phyloP scores from a whole-genome alignment of 1,140 invertebrate genomes.

The Drosophila insularis region DNA sequence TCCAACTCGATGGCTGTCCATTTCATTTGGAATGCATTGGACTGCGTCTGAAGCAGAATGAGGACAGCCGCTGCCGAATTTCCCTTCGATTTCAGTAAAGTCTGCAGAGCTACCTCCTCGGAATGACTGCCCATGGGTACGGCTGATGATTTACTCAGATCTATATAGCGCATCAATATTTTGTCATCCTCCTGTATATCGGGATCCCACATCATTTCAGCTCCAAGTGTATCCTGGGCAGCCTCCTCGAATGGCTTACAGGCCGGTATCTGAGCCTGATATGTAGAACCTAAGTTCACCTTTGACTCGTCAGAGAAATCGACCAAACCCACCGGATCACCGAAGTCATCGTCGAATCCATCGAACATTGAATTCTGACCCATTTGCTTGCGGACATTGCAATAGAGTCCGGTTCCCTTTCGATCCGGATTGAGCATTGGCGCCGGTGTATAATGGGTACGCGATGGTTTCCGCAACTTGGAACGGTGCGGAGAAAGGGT shows the following conservation, averaged over 20 bases:
- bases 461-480: conserved; percentile 84
- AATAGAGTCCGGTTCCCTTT: conserved; percentile 92
- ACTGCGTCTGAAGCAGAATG: conserved; percentile 88
- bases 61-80: conserved; percentile 95
- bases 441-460: conserved; percentile 92
- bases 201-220: conserved; percentile 94
- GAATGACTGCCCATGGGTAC: conserved; percentile 95
- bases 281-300: conserved; percentile 95
- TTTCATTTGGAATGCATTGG: conserved; percentile 89
- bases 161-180: conserved; percentile 86
- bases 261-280: conserved; percentile 92
- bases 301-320: conserved; percentile 83
- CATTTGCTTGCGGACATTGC: conserved; percentile 67
- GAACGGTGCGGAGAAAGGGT: conserved; percentile 83
- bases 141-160: conserved; percentile 95
- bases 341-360: conserved; percentile 75
- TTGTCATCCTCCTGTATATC: conserved; percentile 84
- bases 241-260: conserved; percentile 51
- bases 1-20: conserved; percentile 95
- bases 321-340: conserved; percentile 72
- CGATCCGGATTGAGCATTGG: conserved; percentile 95
- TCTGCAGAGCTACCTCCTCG: conserved; percentile 96
- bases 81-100: conserved; percentile 92
- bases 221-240: conserved; percentile 81
- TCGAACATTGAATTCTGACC: conserved; percentile 61